These are phyloP conservation scores for Miniopterus natalensis DNA, from an alignment of 2,113 vertebrate species.

Conservation along the genomic window DNA sequence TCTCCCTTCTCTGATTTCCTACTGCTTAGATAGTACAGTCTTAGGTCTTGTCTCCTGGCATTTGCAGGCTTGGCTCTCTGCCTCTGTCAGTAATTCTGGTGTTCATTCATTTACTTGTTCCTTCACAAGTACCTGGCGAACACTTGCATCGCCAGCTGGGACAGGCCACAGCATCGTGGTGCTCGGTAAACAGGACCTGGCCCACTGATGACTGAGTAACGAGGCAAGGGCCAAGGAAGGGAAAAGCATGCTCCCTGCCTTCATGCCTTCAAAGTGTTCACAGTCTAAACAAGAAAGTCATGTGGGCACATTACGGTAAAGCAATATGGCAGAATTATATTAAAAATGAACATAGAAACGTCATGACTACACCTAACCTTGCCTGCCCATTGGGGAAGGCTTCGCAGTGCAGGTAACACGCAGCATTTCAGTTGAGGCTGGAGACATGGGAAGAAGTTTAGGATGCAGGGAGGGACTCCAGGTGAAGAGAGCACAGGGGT, in stretches of 20 bases:
- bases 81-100: neutral
- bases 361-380: neutral
- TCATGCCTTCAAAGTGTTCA: neutral
- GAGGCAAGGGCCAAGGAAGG: neutral
- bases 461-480: neutral
- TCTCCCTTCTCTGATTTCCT: neutral
- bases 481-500: neutral
- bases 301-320: neutral
- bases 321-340: neutral
- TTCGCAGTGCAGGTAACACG: neutral
- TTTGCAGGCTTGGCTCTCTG: neutral
- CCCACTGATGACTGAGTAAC: neutral
- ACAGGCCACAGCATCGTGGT: rapidly evolving
- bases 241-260: neutral
- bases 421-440: neutral
- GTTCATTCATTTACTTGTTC: neutral
- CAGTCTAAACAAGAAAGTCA: neutral
- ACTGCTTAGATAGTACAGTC: neutral
- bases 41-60: neutral
- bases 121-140: neutral
- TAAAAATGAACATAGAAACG: neutral
- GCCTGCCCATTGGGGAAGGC: neutral
- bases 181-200: neutral
- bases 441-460: neutral
- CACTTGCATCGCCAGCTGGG: neutral